Percentiles rank a stretch among this genome's conserved stretches.
Evolutionary conservation across 2,888 invertebrate genomes (phyloP).

Genomic region (Fragum whitleyi): DNA sequence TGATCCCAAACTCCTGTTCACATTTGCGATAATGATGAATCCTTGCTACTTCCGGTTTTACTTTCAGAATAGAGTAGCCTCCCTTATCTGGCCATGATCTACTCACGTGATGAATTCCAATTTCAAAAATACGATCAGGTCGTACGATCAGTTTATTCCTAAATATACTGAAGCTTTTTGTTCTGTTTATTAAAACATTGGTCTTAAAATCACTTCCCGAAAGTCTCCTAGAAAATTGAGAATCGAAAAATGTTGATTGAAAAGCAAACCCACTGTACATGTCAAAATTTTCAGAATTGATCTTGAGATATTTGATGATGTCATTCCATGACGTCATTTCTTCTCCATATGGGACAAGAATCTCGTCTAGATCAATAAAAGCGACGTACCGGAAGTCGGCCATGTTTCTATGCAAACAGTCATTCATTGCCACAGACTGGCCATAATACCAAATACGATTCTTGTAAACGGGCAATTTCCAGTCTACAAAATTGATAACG

Average conservation of each 20-base stretch:
- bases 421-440: conserved; percentile 79
- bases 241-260: conserved; percentile 78
- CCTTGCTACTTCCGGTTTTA: conserved; percentile 67
- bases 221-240: conserved; percentile 63
- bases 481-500: conserved; percentile 69
- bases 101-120: conserved; percentile 85
- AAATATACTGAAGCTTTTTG: conserved; percentile 67
- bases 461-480: conserved; percentile 71
- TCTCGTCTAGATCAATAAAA: conserved; percentile 81
- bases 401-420: conserved; percentile 81
- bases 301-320: conserved; percentile 42
- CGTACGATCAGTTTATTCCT: conserved; percentile 84
- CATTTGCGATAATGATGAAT: conserved; percentile 82
- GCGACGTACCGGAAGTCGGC: conserved; percentile 68
- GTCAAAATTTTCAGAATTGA: conserved; percentile 37
- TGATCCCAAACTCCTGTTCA: conserved; percentile 74
- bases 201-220: conserved; percentile 60
- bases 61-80: conserved; percentile 71
- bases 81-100: conserved; percentile 73
- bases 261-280: conserved; percentile 76
- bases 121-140: conserved; percentile 84
- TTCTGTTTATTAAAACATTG: conserved; percentile 56
- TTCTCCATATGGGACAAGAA: conserved; percentile 69
- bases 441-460: conserved; percentile 78
- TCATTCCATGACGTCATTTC: conserved; percentile 62